These are phyloP conservation scores for Lophotis ruficrista DNA, from an alignment of 2,113 vertebrate species.

Conservation along the genomic window DNA sequence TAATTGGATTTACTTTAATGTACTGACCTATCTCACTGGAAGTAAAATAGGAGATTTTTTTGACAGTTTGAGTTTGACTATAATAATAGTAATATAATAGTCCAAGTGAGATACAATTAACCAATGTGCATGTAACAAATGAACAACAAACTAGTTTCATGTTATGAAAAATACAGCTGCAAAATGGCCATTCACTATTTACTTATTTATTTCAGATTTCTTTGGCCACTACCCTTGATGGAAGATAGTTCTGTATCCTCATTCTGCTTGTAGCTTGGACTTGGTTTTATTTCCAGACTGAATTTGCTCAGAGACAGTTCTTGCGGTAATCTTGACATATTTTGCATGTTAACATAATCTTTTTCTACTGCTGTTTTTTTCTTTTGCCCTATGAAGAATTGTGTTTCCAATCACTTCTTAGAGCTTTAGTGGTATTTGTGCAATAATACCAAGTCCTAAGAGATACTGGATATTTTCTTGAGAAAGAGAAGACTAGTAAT, in stretches of 20 bases:
- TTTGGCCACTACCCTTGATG: background rate
- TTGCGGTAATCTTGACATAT: background rate
- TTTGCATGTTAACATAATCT: background rate
- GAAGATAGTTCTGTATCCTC: background rate
- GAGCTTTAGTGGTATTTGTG: background rate
- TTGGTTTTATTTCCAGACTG: background rate
- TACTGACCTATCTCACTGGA: background rate
- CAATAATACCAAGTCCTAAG: background rate
- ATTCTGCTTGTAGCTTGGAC: background rate
- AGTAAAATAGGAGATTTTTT: background rate
- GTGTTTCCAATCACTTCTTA: background rate
- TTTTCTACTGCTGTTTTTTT: background rate
- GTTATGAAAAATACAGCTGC: background rate
- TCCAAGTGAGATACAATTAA: background rate
- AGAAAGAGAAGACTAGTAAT: background rate
- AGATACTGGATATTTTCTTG: background rate
- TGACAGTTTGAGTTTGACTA: background rate
- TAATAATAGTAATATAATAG: background rate
- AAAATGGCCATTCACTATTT: background rate
- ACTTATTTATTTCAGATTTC: background rate
- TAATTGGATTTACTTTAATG: constrained; percentile 12
- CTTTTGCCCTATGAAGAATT: background rate
- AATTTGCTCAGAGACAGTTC: background rate
- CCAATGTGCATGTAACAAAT: background rate
- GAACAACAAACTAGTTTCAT: background rate